phyloP scores from a whole-genome alignment of 2,797 vertebrate genomes.

The Synanceia verrucosa region DNA sequence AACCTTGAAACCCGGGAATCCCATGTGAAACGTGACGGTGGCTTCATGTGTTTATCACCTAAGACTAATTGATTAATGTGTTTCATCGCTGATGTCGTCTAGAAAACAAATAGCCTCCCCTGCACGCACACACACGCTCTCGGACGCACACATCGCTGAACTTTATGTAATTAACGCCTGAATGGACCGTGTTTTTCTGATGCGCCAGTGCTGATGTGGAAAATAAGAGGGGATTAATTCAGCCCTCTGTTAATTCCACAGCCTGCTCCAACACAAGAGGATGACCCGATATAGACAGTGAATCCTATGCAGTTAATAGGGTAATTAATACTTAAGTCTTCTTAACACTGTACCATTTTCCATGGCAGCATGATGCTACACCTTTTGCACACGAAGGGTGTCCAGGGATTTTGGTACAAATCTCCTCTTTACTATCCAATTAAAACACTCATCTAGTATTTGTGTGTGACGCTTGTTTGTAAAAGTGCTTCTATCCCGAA shows the following conservation, averaged over 20 bases:
- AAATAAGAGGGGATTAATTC: slow-evolving; percentile 80
- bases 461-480: slow-evolving; percentile 19
- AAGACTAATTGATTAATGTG: slow-evolving; percentile 80
- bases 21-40: slow-evolving; percentile 66
- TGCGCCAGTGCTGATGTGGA: slow-evolving; percentile 75
- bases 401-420: slow-evolving; percentile 70
- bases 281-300: slow-evolving; percentile 68
- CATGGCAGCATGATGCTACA: slow-evolving; percentile 59
- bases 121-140: slow-evolving; percentile 7
- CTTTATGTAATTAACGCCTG: slow-evolving; percentile 78
- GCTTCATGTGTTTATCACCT: slow-evolving; percentile 75
- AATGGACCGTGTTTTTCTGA: slow-evolving; percentile 72
- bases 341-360: slow-evolving; percentile 69
- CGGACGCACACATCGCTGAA: slow-evolving; percentile 59
- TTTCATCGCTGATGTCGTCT: slow-evolving; percentile 73
- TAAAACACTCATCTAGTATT: slow-evolving; percentile 59
- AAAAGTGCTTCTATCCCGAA: neutral
- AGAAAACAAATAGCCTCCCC: slow-evolving; percentile 74
- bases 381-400: slow-evolving; percentile 64
- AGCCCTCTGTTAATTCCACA: slow-evolving; percentile 74
- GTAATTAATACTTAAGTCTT: slow-evolving; percentile 80
- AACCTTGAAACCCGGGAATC: slow-evolving; percentile 74
- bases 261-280: slow-evolving; percentile 73
- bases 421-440: slow-evolving; percentile 68
- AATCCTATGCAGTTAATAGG: slow-evolving; percentile 74